phyloP scores from a whole-genome alignment of 2,113 vertebrate species.

The Eulemur macaco region DNA sequence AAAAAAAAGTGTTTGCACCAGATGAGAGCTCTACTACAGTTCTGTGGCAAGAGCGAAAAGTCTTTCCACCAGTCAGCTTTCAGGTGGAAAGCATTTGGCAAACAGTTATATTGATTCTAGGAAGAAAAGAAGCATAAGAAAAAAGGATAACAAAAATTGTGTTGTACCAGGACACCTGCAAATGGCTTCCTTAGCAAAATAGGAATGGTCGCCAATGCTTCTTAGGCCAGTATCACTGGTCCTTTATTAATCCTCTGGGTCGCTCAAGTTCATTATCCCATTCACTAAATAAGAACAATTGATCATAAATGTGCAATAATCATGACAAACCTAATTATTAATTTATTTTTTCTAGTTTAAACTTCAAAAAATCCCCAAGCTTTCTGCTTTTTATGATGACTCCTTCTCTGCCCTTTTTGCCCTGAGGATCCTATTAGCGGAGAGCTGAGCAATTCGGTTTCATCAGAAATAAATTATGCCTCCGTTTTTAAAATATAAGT shows the following conservation, averaged over 20 bases:
- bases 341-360: slow-evolving; percentile 81
- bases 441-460: slow-evolving; percentile 80
- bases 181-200: slow-evolving; percentile 5
- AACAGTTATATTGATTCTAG: background rate
- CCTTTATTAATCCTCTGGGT: slow-evolving; percentile 62
- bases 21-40: background rate
- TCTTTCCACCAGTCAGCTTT: background rate
- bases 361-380: slow-evolving; percentile 58
- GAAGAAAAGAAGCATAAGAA: slow-evolving; percentile 9
- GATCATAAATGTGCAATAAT: slow-evolving; percentile 79
- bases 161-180: slow-evolving; percentile 33
- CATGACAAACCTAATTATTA: slow-evolving; percentile 81
- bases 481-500: slow-evolving; percentile 80
- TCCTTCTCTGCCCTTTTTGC: slow-evolving; percentile 71
- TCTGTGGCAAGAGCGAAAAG: background rate
- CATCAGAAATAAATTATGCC: slow-evolving; percentile 84
- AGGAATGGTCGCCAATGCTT: background rate
- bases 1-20: background rate
- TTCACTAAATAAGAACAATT: slow-evolving; percentile 79
- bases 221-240: background rate
- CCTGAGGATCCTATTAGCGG: slow-evolving; percentile 84
- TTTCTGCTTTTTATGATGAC: slow-evolving; percentile 72
- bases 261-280: slow-evolving; percentile 60
- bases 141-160: background rate
- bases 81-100: background rate